Percentiles rank a stretch among this genome's conserved stretches.
Evolutionary conservation across 2,888 invertebrate species (phyloP).

Genomic region (Phengaris arion): DNA sequence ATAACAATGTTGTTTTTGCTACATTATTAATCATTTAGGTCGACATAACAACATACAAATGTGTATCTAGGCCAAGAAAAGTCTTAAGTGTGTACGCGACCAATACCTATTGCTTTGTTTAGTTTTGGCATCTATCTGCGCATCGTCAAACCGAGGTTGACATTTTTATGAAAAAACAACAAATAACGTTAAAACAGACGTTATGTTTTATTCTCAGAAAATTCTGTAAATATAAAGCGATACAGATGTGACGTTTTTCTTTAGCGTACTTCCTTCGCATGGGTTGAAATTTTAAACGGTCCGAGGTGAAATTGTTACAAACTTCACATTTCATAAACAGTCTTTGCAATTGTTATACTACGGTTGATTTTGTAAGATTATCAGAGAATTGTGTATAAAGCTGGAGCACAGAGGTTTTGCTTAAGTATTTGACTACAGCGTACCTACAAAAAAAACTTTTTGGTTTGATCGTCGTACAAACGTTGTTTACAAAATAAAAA

Average conservation of each 20-base stretch:
- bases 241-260: neutral
- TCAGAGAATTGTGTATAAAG: too few relatives aligned
- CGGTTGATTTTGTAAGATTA: too few relatives aligned
- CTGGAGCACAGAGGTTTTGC: too few relatives aligned
- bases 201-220: slow-evolving; percentile 10
- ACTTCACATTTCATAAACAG: too few relatives aligned
- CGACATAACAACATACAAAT: slow-evolving; percentile 39
- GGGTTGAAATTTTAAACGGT: too few relatives aligned
- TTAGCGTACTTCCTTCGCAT: too few relatives aligned
- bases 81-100: slow-evolving; percentile 40
- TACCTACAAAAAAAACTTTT: too few relatives aligned
- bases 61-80: slow-evolving; percentile 45
- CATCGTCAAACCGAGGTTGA: slow-evolving; percentile 23
- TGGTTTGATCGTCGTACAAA: too few relatives aligned
- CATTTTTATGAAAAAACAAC: slow-evolving; percentile 8
- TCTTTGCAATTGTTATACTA: too few relatives aligned
- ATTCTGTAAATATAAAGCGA: neutral
- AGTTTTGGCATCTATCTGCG: slow-evolving; percentile 52
- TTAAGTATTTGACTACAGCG: too few relatives aligned
- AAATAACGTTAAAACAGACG: slow-evolving; percentile 12
- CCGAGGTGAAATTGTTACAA: too few relatives aligned
- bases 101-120: slow-evolving; percentile 56
- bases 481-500: too few relatives aligned
- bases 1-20: slow-evolving; percentile 23
- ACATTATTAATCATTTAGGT: slow-evolving; percentile 34